Conservation (phyloP, 2,113 vertebrate species). For the Pandion haliaetus region DNA sequence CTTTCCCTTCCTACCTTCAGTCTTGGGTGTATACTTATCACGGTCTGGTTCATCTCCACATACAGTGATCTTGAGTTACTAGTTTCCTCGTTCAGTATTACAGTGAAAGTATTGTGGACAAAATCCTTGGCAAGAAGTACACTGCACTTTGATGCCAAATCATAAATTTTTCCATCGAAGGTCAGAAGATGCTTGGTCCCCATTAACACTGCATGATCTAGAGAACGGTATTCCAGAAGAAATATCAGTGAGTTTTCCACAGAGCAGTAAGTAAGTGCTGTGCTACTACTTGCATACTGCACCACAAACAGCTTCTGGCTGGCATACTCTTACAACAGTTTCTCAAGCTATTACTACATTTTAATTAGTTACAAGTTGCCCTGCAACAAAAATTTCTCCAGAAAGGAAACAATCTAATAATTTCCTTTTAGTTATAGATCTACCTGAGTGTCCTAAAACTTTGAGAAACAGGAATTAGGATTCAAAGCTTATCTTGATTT, state of each 20-base stretch:
- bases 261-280: background rate
- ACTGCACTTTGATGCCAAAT: conserved; percentile 71
- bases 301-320: background rate
- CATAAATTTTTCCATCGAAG: conserved; percentile 80
- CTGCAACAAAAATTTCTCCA: background rate
- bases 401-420: background rate
- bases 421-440: background rate
- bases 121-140: conserved; percentile 80
- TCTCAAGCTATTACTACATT: background rate
- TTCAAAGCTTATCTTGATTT: background rate
- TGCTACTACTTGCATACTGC: background rate
- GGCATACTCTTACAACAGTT: background rate
- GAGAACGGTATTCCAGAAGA: background rate
- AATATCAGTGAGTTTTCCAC: background rate
- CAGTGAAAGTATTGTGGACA: conserved; percentile 59
- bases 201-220: conserved; percentile 84
- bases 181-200: conserved; percentile 79
- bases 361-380: background rate
- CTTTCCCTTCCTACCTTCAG: conserved; percentile 72
- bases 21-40: conserved; percentile 62
- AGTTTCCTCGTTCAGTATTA: conserved; percentile 57
- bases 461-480: background rate
- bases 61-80: conserved; percentile 57
- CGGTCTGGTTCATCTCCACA: conserved; percentile 67
- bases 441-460: background rate